Conservation (phyloP, 2,888 invertebrate genomes). For the Geotrupes spiniger region DNA sequence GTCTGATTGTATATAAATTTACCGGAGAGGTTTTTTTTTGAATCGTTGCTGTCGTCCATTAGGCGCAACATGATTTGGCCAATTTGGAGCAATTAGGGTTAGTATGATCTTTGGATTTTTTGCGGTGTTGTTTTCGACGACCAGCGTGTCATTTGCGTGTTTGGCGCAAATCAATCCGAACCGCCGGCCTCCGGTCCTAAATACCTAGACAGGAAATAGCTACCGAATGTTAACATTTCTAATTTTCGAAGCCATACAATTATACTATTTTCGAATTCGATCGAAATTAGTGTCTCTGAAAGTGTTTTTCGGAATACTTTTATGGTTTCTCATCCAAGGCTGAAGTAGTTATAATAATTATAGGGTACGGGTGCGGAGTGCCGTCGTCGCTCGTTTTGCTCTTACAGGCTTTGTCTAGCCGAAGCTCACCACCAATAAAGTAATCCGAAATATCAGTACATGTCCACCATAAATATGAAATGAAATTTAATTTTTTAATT, state of each 20-base stretch:
- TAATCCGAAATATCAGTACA: constrained; percentile 5
- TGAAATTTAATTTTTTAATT: no score
- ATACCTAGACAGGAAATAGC: constrained; percentile 31
- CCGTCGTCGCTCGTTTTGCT: constrained; percentile 12
- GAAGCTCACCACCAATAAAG: constrained; percentile 10
- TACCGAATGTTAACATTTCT: constrained; percentile 26
- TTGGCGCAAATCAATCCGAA: constrained; percentile 25
- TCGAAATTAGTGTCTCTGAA: constrained; percentile 32
- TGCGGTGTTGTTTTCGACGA: neutral
- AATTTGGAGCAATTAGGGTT: no score
- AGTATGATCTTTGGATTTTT: no score
- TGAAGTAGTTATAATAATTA: constrained; percentile 29
- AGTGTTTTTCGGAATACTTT: constrained; percentile 21
- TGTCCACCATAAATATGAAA: no score
- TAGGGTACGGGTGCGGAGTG: constrained; percentile 23
- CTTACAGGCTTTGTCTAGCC: constrained; percentile 20
- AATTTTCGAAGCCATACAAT: constrained; percentile 26
- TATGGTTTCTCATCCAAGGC: constrained; percentile 28
- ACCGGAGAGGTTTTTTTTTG: no score
- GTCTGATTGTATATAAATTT: no score
- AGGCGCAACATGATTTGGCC: no score
- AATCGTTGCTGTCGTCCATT: no score
- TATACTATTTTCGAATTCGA: constrained; percentile 28
- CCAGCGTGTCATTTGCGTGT: constrained; percentile 20
- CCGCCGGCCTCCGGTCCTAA: constrained; percentile 25